Base-by-base conservation (phyloP, 2,888 invertebrate genomes). In the Vesta saturnalis region DNA sequence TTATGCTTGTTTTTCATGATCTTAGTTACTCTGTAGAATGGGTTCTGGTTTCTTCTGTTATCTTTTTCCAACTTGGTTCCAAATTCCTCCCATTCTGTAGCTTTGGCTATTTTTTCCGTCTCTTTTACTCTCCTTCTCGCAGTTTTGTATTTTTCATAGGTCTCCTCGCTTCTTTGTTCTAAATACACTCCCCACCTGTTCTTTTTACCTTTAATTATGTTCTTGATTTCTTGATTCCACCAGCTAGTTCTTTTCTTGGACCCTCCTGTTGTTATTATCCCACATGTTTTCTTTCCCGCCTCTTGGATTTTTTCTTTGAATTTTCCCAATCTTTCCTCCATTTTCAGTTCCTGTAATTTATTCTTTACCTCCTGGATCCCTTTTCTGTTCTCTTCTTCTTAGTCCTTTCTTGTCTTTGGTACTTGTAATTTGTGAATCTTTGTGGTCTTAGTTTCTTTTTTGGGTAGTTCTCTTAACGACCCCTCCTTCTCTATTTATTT, bases 261-360 rank as follows among this genome's bases (percentile, higher is more conserved):
- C 4, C 16, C 52, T 52, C 52, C 52, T 52, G 52, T 52, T 16
- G 14, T 52, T 10, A 16, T 52, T 52, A 52, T 52, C 52, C 52
- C 52, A 52, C 52, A 52, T 52, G 1, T 52, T 19, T 16, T 12
- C 52, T 16, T 1, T 52, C 8, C 14, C 14, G 19, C 12, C 12
- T 52, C 18, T 15, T 8, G 52, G 4, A 23, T 23, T 23, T 23
- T n/a, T n/a, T n/a, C n/a, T n/a, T n/a, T n/a, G n/a, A n/a, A n/a
- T n/a, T n/a, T n/a, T n/a, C n/a, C n/a, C n/a, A n/a, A n/a, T n/a
- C n/a, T n/a, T n/a, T n/a, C n/a, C n/a, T n/a, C n/a, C n/a, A n/a
- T n/a, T n/a, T n/a, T n/a, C n/a, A n/a, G n/a, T n/a, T n/a, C n/a
- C n/a, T n/a, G n/a, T n/a, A 47, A 5, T 5, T 47, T n/a, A 14